These are phyloP conservation scores for Cepaea nemoralis DNA, from an alignment of 1,140 invertebrate species.

Conservation along the genomic window DNA sequence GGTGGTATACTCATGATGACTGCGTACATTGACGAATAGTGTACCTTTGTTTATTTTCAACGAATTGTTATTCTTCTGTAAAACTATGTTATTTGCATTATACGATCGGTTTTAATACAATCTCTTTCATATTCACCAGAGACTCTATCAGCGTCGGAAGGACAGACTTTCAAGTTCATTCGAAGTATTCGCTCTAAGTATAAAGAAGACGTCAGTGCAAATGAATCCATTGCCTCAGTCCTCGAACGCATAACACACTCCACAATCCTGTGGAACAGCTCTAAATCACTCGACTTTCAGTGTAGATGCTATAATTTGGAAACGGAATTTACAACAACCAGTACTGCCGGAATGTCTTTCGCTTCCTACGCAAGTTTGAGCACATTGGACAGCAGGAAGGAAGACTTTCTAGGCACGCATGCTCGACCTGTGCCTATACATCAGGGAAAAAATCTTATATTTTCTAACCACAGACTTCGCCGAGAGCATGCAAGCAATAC, in stretches of 20 bases:
- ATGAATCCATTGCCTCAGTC: conserved; percentile 28
- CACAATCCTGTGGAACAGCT: conserved; percentile 43
- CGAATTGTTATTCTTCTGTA: too few species aligned
- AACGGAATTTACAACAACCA: neutral
- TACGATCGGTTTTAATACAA: too few species aligned
- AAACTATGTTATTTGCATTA: too few species aligned
- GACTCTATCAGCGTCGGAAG: conserved; percentile 33
- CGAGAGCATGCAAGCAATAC: neutral
- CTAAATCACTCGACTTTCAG: neutral
- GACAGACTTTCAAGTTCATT: conserved; percentile 38
- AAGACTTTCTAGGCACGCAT: neutral
- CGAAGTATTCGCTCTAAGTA: conserved; percentile 21
- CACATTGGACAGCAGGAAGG: neutral
- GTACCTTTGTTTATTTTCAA: too few species aligned
- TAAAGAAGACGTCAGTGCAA: conserved; percentile 18
- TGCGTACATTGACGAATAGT: too few species aligned
- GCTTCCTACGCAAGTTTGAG: neutral
- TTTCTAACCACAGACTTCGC: neutral
- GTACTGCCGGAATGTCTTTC: neutral
- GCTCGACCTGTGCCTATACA: neutral
- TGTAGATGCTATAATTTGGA: neutral
- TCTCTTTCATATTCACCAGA: conserved; percentile 24
- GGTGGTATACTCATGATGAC: too few species aligned
- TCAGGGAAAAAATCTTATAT: neutral
- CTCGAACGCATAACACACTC: conserved; percentile 31